These are phyloP conservation scores for Steinernema carpocapsae DNA, from an alignment of 2,888 invertebrate genomes.

Conservation along the genomic window DNA sequence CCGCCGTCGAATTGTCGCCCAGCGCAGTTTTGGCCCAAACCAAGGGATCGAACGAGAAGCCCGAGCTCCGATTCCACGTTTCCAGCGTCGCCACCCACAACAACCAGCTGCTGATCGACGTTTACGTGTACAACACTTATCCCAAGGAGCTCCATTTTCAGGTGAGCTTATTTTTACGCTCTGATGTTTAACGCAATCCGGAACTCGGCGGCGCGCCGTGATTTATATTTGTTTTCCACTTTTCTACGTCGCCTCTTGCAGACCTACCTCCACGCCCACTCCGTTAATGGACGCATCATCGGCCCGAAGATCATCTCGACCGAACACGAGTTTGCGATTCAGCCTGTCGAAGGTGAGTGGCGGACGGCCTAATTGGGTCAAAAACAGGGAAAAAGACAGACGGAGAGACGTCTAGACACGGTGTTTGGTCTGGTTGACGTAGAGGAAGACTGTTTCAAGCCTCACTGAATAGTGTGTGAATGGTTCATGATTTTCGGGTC, in stretches of 20 bases:
- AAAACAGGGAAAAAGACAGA: too few relatives aligned
- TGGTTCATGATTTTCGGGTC: too few relatives aligned
- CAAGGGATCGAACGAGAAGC: not conserved
- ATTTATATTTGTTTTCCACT: not conserved
- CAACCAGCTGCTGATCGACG: slow-evolving; percentile 2
- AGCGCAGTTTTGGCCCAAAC: not conserved
- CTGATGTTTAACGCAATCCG: not conserved
- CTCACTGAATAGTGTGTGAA: too few relatives aligned
- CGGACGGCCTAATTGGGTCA: too few relatives aligned
- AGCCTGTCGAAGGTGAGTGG: not conserved
- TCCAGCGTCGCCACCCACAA: slow-evolving; percentile 8
- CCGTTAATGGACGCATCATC: not conserved
- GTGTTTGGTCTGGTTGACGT: too few relatives aligned
- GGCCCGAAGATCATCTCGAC: slow-evolving; percentile 24
- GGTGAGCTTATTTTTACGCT: not conserved
- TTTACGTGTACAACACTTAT: slow-evolving; percentile 2
- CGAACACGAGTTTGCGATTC: not conserved
- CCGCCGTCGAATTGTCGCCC: not conserved
- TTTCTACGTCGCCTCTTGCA: not conserved
- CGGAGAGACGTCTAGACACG: too few relatives aligned
- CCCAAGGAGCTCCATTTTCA: not conserved
- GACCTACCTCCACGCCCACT: slow-evolving; percentile 23
- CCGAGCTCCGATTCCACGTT: slow-evolving; percentile 15
- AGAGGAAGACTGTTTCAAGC: too few relatives aligned
- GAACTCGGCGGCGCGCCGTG: slow-evolving; percentile 19